Evolutionary conservation across 2,888 invertebrate species (phyloP).

Genomic region (Andrena fulva): DNA sequence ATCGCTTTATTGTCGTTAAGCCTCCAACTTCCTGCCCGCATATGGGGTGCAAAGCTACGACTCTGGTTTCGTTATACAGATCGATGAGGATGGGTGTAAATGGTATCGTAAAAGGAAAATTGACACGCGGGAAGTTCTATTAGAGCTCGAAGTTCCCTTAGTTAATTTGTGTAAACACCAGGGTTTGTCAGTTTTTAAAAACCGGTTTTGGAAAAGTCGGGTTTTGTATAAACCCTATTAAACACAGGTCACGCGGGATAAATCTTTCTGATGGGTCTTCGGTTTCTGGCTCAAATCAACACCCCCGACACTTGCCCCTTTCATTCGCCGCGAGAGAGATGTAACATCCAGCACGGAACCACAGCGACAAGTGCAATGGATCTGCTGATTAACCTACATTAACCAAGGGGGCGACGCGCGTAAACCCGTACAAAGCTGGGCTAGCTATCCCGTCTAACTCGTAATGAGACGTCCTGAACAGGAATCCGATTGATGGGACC

Average conservation of each 20-base stretch:
- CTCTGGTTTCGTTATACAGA: not conserved
- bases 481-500: constrained; percentile 46
- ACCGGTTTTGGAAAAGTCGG: no score
- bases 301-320: not conserved
- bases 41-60: not conserved
- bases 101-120: not conserved
- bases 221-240: no score
- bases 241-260: no score
- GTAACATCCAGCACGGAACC: not conserved
- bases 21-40: not conserved
- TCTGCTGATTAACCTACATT: constrained; percentile 50
- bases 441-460: constrained; percentile 16
- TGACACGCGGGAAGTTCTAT: not conserved
- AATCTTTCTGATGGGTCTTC: no score
- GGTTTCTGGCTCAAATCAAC: no score
- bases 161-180: no score
- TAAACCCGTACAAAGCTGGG: constrained; percentile 48
- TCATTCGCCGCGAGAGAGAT: not conserved
- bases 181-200: no score
- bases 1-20: constrained; percentile 6
- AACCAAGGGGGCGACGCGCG: constrained; percentile 31
- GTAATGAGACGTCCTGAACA: constrained; percentile 51
- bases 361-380: constrained; percentile 34
- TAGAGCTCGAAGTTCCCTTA: no score
- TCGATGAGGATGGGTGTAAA: not conserved